A percentile compares a stretch with the other conserved stretches of the same genome.
phyloP scores from a whole-genome alignment of 2,888 invertebrate genomes.

The Syritta pipiens region DNA sequence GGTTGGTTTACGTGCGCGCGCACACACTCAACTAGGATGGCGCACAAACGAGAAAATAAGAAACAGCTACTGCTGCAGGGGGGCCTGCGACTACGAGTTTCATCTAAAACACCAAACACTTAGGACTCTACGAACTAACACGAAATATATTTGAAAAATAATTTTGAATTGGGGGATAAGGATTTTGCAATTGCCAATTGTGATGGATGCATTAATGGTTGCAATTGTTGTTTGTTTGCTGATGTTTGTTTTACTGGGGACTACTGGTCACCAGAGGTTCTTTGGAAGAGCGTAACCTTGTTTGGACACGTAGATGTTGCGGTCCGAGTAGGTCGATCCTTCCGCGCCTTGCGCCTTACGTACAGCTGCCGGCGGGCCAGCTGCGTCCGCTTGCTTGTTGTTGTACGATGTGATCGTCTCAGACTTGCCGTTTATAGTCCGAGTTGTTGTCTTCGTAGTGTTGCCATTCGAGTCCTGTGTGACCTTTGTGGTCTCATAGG shows the following conservation, averaged over 20 bases:
- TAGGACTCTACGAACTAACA: conserved; percentile 77
- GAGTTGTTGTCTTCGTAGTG: conserved; percentile 82
- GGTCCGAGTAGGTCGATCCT: conserved; percentile 72
- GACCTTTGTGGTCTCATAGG: conserved; percentile 81
- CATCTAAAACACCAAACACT: conserved; percentile 79
- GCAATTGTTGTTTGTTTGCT: conserved; percentile 70
- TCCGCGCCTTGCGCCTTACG: conserved; percentile 22
- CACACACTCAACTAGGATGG: too few species aligned
- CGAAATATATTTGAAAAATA: conserved; percentile 76
- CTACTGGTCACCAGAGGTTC: conserved; percentile 80
- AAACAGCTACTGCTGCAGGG: conserved; percentile 56
- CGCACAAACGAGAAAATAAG: conserved; percentile 65
- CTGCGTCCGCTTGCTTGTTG: conserved; percentile 7
- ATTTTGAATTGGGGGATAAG: conserved; percentile 71
- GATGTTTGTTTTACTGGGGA: conserved; percentile 70
- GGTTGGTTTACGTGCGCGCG: conserved; percentile 36
- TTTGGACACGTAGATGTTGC: conserved; percentile 78
- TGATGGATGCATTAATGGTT: conserved; percentile 70
- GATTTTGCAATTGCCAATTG: conserved; percentile 71
- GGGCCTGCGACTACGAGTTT: conserved; percentile 64
- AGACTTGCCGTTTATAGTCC: conserved; percentile 75
- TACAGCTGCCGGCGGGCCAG: neutral
- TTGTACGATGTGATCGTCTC: conserved; percentile 75
- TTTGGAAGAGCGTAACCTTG: conserved; percentile 79
- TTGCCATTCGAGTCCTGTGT: conserved; percentile 82